phyloP scores from a whole-genome alignment of 2,113 vertebrate genomes.

The Salvator merianae region DNA sequence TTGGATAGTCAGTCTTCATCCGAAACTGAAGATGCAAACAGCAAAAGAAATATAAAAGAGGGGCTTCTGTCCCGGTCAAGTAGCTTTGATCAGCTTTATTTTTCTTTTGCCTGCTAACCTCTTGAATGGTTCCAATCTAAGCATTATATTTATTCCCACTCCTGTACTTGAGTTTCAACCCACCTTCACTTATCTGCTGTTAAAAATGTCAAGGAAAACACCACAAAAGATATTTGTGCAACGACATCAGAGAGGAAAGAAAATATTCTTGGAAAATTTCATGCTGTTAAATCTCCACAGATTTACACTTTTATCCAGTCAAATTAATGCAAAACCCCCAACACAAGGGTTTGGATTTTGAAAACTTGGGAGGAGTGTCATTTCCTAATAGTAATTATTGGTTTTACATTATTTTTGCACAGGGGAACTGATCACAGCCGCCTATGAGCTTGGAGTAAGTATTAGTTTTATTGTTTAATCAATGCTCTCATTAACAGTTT shows the following conservation, averaged over 20 bases:
- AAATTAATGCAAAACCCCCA: constrained; percentile 99
- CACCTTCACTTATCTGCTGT: constrained; percentile 64
- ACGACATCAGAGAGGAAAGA: constrained; percentile 72
- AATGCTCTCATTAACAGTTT: constrained; percentile 99
- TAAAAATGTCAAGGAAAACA: constrained; percentile 49
- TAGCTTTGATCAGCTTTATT: not conserved
- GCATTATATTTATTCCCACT: not conserved
- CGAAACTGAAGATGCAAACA: not conserved
- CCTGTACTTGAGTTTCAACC: constrained; percentile 31
- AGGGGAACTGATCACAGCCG: constrained; percentile 99
- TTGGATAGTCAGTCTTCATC: not conserved
- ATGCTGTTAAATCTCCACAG: constrained; percentile 94
- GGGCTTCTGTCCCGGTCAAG: not conserved
- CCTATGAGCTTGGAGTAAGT: constrained; percentile 99
- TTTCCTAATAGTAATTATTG: constrained; percentile 99
- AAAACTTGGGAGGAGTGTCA: constrained; percentile 99
- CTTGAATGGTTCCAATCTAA: not conserved
- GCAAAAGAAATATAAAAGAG: not conserved
- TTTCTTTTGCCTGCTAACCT: constrained; percentile 33
- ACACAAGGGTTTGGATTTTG: constrained; percentile 99
- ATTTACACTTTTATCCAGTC: constrained; percentile 99
- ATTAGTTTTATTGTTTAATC: constrained; percentile 99
- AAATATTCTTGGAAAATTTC: constrained; percentile 91
- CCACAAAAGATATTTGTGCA: constrained; percentile 75
- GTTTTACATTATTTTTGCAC: constrained; percentile 99